A percentile compares a stretch with the other conserved stretches of the same genome.
phyloP scores from a whole-genome alignment of 2,888 invertebrate species.

The Lepidonotus clava region DNA sequence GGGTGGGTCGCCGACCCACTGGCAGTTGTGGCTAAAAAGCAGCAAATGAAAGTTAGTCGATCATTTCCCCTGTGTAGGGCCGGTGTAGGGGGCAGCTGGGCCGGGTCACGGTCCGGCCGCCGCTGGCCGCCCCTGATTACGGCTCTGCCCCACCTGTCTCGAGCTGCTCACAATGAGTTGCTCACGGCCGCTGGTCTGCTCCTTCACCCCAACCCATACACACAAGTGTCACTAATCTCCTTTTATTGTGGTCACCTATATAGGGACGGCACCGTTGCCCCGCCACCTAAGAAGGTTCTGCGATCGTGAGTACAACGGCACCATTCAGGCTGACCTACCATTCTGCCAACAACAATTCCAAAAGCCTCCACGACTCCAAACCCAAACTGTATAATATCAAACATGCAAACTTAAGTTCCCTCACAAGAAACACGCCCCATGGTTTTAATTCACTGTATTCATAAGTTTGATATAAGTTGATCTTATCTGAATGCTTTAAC shows the following conservation, averaged over 20 bases:
- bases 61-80: slow-evolving; percentile 7
- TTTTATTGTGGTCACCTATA: slow-evolving; percentile 50
- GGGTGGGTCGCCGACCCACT: no score
- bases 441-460: background rate
- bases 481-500: slow-evolving; percentile 8
- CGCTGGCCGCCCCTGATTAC: background rate
- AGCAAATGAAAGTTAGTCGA: slow-evolving; percentile 7
- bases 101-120: background rate
- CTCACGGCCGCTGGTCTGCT: no score
- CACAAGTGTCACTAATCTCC: slow-evolving; percentile 20
- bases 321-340: background rate
- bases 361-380: no score
- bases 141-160: background rate
- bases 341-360: slow-evolving; percentile 3
- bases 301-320: slow-evolving; percentile 42
- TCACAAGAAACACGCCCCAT: background rate
- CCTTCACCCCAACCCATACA: background rate
- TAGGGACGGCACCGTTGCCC: slow-evolving; percentile 21
- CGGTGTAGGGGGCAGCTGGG: background rate
- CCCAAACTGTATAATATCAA: slow-evolving; percentile 2
- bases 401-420: background rate
- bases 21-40: background rate
- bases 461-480: slow-evolving; percentile 20
- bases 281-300: slow-evolving; percentile 40
- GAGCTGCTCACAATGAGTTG: no score